Conservation (phyloP, 2,113 vertebrate genomes). For the Sporophila hypoxantha region DNA sequence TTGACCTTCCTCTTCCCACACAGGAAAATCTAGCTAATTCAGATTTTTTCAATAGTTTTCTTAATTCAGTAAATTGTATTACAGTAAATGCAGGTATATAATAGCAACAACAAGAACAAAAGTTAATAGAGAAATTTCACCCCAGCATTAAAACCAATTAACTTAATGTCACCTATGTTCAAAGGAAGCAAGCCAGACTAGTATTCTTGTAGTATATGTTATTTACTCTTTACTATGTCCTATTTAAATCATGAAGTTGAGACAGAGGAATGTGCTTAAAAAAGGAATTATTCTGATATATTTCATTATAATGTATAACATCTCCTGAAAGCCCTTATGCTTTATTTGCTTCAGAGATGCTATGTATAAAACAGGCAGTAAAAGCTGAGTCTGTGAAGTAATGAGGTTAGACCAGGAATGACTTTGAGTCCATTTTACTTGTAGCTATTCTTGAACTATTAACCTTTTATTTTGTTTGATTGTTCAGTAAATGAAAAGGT, state of each 20-base stretch:
- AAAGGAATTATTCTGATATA: neutral
- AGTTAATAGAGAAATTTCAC: neutral
- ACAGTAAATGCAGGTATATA: neutral
- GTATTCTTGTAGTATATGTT: neutral
- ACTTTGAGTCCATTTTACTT: neutral
- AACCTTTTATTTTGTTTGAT: neutral
- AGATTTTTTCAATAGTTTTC: neutral
- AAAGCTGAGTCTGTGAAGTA: neutral
- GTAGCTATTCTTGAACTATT: neutral
- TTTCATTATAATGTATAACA: neutral
- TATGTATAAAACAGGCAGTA: neutral
- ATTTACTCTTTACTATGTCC: neutral
- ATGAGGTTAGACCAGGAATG: neutral
- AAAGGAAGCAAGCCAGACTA: neutral
- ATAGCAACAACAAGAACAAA: neutral
- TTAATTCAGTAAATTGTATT: neutral
- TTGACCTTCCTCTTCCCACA: neutral
- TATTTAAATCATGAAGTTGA: neutral
- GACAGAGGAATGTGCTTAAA: neutral
- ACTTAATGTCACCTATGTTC: neutral
- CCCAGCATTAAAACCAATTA: neutral
- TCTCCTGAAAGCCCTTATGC: neutral
- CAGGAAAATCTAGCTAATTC: neutral
- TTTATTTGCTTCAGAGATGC: neutral
- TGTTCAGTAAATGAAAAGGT: neutral